Evolutionary conservation across 2,797 vertebrate genomes (phyloP), one percentile per base, ranked within the genome.

Genomic region (Ctenosaura bakeri): DNA sequence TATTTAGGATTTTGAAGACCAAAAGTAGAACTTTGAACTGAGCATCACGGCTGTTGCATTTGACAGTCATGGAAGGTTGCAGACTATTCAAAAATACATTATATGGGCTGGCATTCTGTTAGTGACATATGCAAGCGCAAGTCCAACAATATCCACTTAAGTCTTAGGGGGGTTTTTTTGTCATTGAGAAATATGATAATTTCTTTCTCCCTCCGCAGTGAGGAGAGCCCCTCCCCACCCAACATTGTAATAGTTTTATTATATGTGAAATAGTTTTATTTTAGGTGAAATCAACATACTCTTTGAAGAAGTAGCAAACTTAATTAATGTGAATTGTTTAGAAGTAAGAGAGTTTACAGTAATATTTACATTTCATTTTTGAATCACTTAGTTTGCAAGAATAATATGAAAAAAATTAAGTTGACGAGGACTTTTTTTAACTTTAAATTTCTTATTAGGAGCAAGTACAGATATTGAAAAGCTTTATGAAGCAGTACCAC

Each of bases 401-500:
- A 42, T 86, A 78, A 0, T 89, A 32, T 76, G 52, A 80, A 24
- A 22, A 62, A 29, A 86, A 76, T 0, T 87, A 88, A 88, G 79
- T 87, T 0, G 46, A 9, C 74, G 87, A 79, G 71, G 59, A n/a
- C 69, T 38, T 2, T 42, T 4, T 92, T 93, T 80, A 14, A 4
- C 0, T 0, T 24, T 95, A 95, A 50, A 95, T 95, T 92, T 90
- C 92, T 76, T 95, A 97, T 96, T 96, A 94, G 98, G 98, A 91
- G 93, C 98, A 94, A 97, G 98, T 97, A 95, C 96, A 90, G 98
- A 99, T 91, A 99, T 99, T 90, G 97, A 98, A 91, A 97, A 97
- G 18, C 98, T 99, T 92, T 99, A 98, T 96, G 98, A 98, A 98
- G 98, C 98, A 83, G 97, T 99, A 59, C 99, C 99, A 92, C 98